Conservation (phyloP, 92 coral and sea anemone species). For the Bergia puertoricense region DNA sequence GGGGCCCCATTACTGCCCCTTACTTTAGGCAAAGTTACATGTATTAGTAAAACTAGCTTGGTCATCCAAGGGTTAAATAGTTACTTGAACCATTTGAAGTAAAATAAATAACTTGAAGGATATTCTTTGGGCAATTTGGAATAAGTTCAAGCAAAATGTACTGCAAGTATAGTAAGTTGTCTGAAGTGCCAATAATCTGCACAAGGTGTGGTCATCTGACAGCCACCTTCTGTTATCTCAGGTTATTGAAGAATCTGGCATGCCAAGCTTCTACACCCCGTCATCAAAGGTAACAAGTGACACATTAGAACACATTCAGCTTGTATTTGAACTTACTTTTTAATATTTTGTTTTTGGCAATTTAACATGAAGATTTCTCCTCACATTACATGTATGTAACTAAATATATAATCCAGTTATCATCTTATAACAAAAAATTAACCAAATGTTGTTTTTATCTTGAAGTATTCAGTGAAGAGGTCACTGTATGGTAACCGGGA, state of each 20-base stretch:
- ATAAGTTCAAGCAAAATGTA: no score
- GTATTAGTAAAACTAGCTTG: no score
- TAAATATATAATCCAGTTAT: no score
- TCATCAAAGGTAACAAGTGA: constrained; percentile 74
- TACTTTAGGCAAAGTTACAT: no score
- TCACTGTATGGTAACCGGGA: constrained; percentile 90
- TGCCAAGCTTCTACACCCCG: constrained; percentile 78
- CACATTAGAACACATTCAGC: background rate
- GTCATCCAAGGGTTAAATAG: no score
- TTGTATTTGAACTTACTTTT: background rate
- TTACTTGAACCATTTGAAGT: no score
- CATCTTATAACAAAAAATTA: background rate
- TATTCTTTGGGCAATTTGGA: no score
- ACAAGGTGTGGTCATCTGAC: background rate
- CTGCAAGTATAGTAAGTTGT: no score
- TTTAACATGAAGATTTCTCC: background rate
- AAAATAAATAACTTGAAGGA: no score
- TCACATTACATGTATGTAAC: background rate
- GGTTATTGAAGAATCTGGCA: constrained; percentile 86
- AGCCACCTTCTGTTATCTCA: constrained; percentile 3
- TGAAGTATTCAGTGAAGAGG: constrained; percentile 75
- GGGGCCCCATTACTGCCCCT: no score
- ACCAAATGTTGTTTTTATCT: background rate
- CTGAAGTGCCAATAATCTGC: background rate
- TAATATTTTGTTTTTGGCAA: background rate